Evolutionary conservation across 1,140 invertebrate genomes (phyloP).

Genomic region (Mycetomoellerius zeteki): DNA sequence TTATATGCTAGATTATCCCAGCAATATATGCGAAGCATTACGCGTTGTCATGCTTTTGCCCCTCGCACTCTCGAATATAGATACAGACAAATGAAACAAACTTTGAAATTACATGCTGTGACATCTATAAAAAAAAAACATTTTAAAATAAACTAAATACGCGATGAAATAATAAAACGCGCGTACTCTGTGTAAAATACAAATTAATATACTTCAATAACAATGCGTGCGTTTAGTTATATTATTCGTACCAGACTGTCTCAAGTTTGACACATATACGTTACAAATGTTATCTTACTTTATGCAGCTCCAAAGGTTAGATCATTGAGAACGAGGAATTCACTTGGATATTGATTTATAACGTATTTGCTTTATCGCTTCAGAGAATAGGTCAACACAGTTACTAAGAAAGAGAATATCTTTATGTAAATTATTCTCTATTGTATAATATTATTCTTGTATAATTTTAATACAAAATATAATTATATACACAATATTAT

Average conservation of each 20-base stretch:
- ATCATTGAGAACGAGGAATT: not conserved
- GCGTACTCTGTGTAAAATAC: not conserved
- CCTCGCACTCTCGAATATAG: not conserved
- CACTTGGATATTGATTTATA: not conserved
- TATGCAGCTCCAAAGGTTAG: not conserved
- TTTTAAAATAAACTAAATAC: conserved; percentile 9
- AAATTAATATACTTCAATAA: conserved; percentile 9
- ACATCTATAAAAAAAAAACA: not conserved
- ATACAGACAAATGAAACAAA: not conserved
- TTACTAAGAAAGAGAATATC: not conserved
- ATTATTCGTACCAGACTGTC: not conserved
- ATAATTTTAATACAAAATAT: not conserved
- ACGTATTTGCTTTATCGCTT: not conserved
- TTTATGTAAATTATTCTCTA: conserved; percentile 17
- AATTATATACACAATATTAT: too few relatives aligned
- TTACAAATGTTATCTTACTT: not conserved
- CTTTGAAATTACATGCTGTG: conserved; percentile 36
- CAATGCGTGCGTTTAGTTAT: not conserved
- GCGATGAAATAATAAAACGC: not conserved
- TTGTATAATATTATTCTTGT: not conserved
- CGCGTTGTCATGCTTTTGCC: not conserved
- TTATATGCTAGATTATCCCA: conserved; percentile 7
- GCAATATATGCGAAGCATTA: not conserved
- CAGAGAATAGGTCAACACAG: not conserved
- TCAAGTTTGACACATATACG: not conserved